These are phyloP conservation scores for Belgica antarctica DNA, from an alignment of 2,888 invertebrate genomes.

Conservation along the genomic window DNA sequence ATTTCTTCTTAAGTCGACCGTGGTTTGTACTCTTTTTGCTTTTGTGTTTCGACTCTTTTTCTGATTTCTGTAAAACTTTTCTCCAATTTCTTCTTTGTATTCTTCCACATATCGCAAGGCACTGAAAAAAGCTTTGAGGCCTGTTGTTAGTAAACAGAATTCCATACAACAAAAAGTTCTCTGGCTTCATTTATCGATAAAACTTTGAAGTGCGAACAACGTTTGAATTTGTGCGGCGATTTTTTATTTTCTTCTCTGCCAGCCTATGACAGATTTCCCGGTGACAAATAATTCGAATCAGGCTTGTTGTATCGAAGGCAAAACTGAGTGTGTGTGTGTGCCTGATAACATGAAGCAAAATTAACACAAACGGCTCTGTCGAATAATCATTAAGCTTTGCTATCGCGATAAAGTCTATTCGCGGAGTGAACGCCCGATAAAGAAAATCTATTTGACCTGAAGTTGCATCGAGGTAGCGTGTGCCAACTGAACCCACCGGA, in stretches of 20 bases:
- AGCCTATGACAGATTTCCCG: background rate
- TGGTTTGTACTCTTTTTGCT: background rate
- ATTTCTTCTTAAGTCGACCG: too few species aligned
- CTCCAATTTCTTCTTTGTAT: background rate
- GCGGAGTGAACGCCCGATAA: constrained; percentile 37
- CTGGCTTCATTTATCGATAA: constrained; percentile 42
- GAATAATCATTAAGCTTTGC: background rate
- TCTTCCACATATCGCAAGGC: constrained; percentile 17
- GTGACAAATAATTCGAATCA: background rate
- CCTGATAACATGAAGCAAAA: background rate
- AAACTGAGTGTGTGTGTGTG: background rate
- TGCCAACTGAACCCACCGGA: constrained; percentile 29
- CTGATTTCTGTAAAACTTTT: background rate
- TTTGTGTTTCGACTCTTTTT: background rate
- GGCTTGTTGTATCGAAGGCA: background rate
- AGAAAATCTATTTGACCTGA: constrained; percentile 20
- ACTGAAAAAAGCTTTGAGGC: constrained; percentile 16
- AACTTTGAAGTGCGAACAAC: constrained; percentile 39
- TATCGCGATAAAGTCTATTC: constrained; percentile 15
- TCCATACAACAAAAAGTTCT: constrained; percentile 21
- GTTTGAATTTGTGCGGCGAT: background rate
- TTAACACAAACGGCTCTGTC: background rate
- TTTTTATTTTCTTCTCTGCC: constrained; percentile 2
- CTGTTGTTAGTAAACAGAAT: constrained; percentile 36
- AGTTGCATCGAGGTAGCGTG: too few species aligned